Percentiles rank a stretch among this genome's conserved stretches.
These are phyloP conservation scores for Chloroclystis v-ata DNA, from an alignment of 2,888 invertebrate genomes.

Conservation along the genomic window DNA sequence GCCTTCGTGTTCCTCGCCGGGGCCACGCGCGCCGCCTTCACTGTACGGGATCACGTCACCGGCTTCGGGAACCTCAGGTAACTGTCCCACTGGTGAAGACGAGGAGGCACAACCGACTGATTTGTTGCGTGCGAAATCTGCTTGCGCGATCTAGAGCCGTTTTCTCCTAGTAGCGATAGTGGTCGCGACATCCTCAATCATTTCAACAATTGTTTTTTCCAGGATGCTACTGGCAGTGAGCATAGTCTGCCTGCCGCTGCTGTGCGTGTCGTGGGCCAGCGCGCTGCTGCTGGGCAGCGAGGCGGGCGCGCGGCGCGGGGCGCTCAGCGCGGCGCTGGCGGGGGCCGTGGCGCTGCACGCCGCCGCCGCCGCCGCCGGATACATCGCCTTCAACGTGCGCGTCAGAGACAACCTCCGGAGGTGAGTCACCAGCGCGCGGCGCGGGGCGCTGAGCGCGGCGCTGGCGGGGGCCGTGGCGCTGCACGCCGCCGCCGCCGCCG, in stretches of 20 bases:
- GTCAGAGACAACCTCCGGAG: constrained; percentile 85
- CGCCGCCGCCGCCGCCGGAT: constrained; percentile 89
- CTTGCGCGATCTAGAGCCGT: too few species aligned
- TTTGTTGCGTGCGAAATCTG: too few species aligned
- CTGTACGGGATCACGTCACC: constrained; percentile 91
- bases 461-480: too few species aligned
- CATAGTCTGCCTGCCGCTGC: constrained; percentile 89
- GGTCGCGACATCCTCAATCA: too few species aligned
- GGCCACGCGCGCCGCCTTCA: constrained; percentile 93
- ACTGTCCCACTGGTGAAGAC: too few species aligned
- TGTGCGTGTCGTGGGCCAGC: constrained; percentile 90
- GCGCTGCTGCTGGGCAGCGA: constrained; percentile 79
- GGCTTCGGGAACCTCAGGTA: constrained; percentile 90
- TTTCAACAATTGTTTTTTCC: too few species aligned
- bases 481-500: too few species aligned
- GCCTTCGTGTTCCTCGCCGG: constrained; percentile 89
- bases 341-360: constrained; percentile 88
- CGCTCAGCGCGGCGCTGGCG: constrained; percentile 86
- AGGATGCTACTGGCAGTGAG: constrained; percentile 92
- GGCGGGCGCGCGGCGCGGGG: constrained; percentile 81
- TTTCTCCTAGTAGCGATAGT: too few species aligned
- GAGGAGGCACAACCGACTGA: too few species aligned
- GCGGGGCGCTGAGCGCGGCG: too few species aligned
- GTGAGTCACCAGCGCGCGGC: constrained; percentile 35
- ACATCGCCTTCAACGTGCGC: constrained; percentile 91